These are phyloP conservation scores for Blastobasis lacticolella DNA, from an alignment of 2,888 invertebrate genomes.

Conservation along the genomic window DNA sequence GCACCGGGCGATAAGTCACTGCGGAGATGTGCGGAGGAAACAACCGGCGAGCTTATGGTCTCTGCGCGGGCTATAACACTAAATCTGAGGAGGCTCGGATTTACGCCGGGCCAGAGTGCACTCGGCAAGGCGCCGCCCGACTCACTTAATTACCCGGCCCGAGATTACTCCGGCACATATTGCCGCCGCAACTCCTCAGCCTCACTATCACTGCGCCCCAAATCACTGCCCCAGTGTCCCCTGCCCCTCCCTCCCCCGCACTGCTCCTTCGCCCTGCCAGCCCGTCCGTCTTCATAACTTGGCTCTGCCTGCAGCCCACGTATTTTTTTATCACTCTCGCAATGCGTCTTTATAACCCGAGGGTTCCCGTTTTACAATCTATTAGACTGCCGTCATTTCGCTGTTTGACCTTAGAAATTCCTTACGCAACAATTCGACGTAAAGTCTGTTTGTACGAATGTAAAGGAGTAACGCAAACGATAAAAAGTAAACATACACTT, in stretches of 20 bases:
- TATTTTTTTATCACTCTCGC: too few species aligned
- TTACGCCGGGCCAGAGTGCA: slow-evolving; percentile 42
- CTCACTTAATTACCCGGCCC: slow-evolving; percentile 51
- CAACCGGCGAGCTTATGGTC: slow-evolving; percentile 30
- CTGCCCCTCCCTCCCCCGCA: too few species aligned
- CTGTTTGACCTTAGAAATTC: too few species aligned
- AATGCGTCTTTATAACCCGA: too few species aligned
- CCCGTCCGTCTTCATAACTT: slow-evolving; percentile 1
- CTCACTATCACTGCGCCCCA: slow-evolving; percentile 8
- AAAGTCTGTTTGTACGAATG: too few species aligned
- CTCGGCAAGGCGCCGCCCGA: slow-evolving; percentile 36
- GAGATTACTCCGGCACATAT: slow-evolving; percentile 52
- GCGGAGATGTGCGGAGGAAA: slow-evolving; percentile 30
- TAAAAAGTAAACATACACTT: too few species aligned
- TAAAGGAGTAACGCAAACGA: too few species aligned
- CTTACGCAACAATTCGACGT: background rate
- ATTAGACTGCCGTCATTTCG: too few species aligned
- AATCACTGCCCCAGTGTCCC: too few species aligned
- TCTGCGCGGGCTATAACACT: slow-evolving; percentile 58
- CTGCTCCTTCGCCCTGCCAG: too few species aligned
- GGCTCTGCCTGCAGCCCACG: slow-evolving; percentile 11
- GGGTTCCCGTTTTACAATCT: too few species aligned
- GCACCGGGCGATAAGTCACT: slow-evolving; percentile 41
- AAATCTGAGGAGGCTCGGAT: slow-evolving; percentile 62
- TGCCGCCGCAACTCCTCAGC: slow-evolving; percentile 25